Evolutionary conservation across 1,140 invertebrate genomes (phyloP), one percentile per base, ranked within the genome.

Genomic region (Aphis gossypii): DNA sequence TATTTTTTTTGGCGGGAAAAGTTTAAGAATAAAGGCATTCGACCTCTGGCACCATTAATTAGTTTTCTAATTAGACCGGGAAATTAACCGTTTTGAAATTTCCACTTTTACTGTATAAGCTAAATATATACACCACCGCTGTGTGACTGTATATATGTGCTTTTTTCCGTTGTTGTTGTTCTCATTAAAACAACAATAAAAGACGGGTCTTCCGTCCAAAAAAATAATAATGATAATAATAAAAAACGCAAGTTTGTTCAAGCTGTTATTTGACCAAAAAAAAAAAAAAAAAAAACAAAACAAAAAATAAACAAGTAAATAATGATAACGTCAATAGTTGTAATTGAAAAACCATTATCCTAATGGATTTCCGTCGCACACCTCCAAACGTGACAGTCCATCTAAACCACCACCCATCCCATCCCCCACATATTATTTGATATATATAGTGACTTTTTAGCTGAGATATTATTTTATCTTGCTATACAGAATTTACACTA

Each of bases 61-160:
- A 93, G 92, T 93, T 93, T 93, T 93, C 82, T 93, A 93, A 93
- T 93, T 93, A 93, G 92, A 30, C 46, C 48, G 48, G 46, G 82
- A 84, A 93, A 93, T 93, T 93, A 84, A 93, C 48, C 92, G 82
- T 92, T 92, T 92, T 92, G 44, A 92, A 92, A 76, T 83, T 82
- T 92, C 90, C 68, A 46, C 90, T 92, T 82, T 82, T 90, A 90
- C 41, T 60, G 88, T 60, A 76, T 76, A 60, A 56, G 88, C 38
- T 60, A 60, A 60, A 60, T 89, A 88, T 54, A 23, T 88, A 54
- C n/a, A 88, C 25, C 87, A 88, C 48, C 46, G 41, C 35, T 25
- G 21, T 41, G 86, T 76, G 30, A 76, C 60, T 76, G 60, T 86
- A 86, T 48, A 48, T 51, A 38, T 90, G 54, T 90, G 44, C 30